Evolutionary conservation across 2,888 invertebrate species (phyloP), one percentile per base, ranked within the genome.

Genomic region (Sympetrum striolatum): DNA sequence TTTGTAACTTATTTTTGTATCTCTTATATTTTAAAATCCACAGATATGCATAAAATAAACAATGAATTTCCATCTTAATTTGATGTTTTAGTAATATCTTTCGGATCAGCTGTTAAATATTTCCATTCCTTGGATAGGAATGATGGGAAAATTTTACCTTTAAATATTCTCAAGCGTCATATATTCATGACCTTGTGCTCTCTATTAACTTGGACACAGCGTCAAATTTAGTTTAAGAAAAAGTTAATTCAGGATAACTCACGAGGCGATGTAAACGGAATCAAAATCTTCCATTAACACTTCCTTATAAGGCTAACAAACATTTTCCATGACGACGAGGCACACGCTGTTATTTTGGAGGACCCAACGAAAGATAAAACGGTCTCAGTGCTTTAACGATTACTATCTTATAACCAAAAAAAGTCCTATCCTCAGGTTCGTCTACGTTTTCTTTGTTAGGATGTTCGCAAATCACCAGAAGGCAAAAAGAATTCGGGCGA

Each of bases 251-350:
- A 35, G 58, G 58, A 31, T 35, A 82, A 82, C 53, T 58, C 35
- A 58, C 58, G 35, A 82, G 82, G 58, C 82, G 58, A 82, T 82
- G 82, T 82, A 53, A 82, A 58, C 82, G 82, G 82, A 82, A 82
- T 58, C 58, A 82, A 82, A 58, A 31, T 58, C 82, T 82, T 58
- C 35, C 58, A 58, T 82, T 82, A 82, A 35, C 22, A 15, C 82
- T 53, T 31, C 82, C 58, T 82, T 82, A 82, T 58, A 58, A 58
- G 58, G 58, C 44, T 35, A 31, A 15, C 82, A 15, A 58, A 58
- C 58, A 35, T 15, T 35, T 18, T 22, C 58, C 82, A 15, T 22
- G 8, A 15, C 10, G 82, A 35, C 15, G 58, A 82, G 35, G 53
- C 31, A 15, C 35, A 58, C 58, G 18, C 35, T 82, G 53, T 82